Conservation (phyloP, 2,797 vertebrate species). For the Ctenosaura bakeri region DNA sequence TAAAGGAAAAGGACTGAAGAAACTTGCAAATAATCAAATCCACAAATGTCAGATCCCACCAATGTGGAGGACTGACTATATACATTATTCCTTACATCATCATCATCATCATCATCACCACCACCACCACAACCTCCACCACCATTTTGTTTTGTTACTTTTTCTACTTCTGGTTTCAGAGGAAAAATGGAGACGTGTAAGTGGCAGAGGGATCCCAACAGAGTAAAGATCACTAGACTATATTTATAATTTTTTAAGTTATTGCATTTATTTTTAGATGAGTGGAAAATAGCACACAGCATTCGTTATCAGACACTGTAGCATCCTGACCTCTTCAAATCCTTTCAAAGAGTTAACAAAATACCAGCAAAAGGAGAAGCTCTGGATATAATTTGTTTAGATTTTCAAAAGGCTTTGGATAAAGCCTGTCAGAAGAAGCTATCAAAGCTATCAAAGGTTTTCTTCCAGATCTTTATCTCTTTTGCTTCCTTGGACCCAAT, state of each 20-base stretch:
- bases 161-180: neutral
- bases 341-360: constrained; percentile 50
- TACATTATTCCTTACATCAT: neutral
- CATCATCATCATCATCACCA: no score
- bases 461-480: constrained; percentile 37
- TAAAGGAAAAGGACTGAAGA: no score
- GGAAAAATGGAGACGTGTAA: neutral
- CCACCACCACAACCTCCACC: no score
- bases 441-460: constrained; percentile 54
- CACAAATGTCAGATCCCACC: no score
- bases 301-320: neutral
- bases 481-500: constrained; percentile 26
- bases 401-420: constrained; percentile 46
- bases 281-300: neutral
- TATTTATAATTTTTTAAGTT: neutral
- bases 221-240: neutral
- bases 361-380: constrained; percentile 20
- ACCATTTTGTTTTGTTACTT: no score
- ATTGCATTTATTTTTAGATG: neutral
- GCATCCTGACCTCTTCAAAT: constrained; percentile 33
- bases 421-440: constrained; percentile 38
- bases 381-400: constrained; percentile 47
- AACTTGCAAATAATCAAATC: no score
- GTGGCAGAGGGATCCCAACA: neutral
- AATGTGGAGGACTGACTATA: no score